Evolutionary conservation across 1,140 invertebrate species (phyloP).

Genomic region (Hyphantria cunea): DNA sequence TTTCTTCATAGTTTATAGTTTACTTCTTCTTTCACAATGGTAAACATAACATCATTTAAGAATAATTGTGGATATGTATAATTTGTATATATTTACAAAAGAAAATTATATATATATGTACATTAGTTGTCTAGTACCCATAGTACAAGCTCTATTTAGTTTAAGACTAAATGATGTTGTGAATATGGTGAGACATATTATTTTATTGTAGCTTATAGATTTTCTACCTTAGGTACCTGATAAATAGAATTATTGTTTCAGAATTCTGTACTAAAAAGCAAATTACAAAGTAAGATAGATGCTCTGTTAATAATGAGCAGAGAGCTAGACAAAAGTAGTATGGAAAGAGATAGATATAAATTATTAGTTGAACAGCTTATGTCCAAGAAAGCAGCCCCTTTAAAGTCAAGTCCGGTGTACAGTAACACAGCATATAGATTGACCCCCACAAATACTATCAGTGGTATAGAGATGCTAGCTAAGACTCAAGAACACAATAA

Average conservation of each 20-base stretch:
- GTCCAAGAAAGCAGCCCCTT: constrained; percentile 79
- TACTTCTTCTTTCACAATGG: too few relatives aligned
- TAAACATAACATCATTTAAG: too few relatives aligned
- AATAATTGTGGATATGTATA: too few relatives aligned
- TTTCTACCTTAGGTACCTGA: too few relatives aligned
- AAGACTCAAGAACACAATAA: constrained; percentile 77
- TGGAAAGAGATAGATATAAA: constrained; percentile 91
- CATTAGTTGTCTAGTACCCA: too few relatives aligned
- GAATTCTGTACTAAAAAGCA: constrained; percentile 85
- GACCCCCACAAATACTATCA: constrained; percentile 67
- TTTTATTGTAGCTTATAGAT: too few relatives aligned
- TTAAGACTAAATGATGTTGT: too few relatives aligned
- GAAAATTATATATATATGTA: too few relatives aligned
- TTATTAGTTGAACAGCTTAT: constrained; percentile 91
- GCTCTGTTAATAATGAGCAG: constrained; percentile 89
- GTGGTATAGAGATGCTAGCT: constrained; percentile 74
- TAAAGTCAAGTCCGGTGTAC: constrained; percentile 34
- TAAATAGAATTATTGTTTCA: constrained; percentile 56
- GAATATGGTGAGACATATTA: too few relatives aligned
- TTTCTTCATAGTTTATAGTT: too few relatives aligned
- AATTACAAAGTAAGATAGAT: constrained; percentile 91
- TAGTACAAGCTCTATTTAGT: too few relatives aligned
- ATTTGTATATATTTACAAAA: too few relatives aligned
- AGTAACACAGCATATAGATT: constrained; percentile 53
- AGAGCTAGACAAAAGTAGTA: constrained; percentile 90